Evolutionary conservation across 2,113 vertebrate genomes (phyloP), one percentile per base, ranked within the genome.

Genomic region (Proterorhinus semilunaris): DNA sequence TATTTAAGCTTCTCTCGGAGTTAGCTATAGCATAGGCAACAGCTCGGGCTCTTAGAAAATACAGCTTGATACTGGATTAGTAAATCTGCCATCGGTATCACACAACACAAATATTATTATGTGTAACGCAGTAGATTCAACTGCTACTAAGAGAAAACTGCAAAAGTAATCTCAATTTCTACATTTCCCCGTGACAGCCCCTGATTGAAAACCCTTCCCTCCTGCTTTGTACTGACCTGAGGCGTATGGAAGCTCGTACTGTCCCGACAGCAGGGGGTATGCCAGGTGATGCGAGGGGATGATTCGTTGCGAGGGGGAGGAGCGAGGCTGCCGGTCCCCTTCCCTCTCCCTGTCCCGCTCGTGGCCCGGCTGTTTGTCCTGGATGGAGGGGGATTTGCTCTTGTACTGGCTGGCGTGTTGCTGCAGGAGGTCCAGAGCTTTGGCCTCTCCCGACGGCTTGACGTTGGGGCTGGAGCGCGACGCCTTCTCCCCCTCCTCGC

Each of bases 351-450:
- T 76, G 10, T 92, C 94, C 7, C 94, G 88, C 76, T 96, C 96
- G 77, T 95, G 96, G 46, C 92, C 80, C 0, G 83, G 80, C 71
- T 91, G 92, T 66, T 83, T 87, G 69, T 93, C 75, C 27, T 94
- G 93, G 75, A 97, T 92, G 62, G 96, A 96, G 15, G 96, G 96
- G 0, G 96, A 99, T 74, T 98, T 98, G 95, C 95, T 98, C 91
- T 99, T 98, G 93, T 99, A 99, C 83, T 99, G 96, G 92, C 94
- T 97, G 90, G 96, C 96, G 0, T 97, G 96, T 79, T 98, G 97
- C 91, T 99, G 97, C 86, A 99, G 88, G 91, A 98, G 95, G 74
- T 99, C 97, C 89, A 99, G 92, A 69, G 97, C 96, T 91, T 98
- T 99, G 87, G 96, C 80, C 93, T 92, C 74, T 89, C 92, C 0